These are phyloP conservation scores for Daktulosphaira vitifoliae DNA, from an alignment of 1,140 invertebrate species.

Conservation along the genomic window DNA sequence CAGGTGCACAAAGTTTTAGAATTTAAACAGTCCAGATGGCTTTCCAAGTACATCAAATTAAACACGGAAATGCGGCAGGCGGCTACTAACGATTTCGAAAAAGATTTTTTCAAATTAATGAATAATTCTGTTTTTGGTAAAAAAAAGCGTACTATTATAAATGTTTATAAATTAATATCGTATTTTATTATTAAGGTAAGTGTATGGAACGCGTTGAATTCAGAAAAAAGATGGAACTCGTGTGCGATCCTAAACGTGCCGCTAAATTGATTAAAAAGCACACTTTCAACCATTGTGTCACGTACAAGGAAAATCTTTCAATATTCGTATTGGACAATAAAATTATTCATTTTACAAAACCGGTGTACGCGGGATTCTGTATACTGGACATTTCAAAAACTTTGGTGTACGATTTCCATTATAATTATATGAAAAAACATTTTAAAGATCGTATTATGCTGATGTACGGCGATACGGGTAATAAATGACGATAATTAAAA, in stretches of 20 bases:
- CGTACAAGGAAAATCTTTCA: conserved; percentile 35
- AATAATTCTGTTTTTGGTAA: conserved; percentile 38
- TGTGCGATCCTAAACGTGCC: conserved; percentile 9
- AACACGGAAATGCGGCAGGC: conserved; percentile 37
- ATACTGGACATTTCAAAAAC: conserved; percentile 36
- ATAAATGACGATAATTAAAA: background rate
- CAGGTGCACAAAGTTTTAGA: conserved; percentile 41
- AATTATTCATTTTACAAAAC: conserved; percentile 29
- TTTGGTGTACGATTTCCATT: conserved; percentile 36
- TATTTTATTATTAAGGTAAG: background rate
- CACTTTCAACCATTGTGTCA: conserved; percentile 32
- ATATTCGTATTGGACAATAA: conserved; percentile 25
- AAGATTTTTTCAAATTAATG: conserved; percentile 43
- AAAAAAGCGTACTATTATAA: background rate
- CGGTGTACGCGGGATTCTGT: conserved; percentile 29
- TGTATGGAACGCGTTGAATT: conserved; percentile 35
- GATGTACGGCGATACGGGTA: background rate
- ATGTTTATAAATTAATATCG: no score
- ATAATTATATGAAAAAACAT: conserved; percentile 12
- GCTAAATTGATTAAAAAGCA: conserved; percentile 29
- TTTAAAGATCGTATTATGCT: conserved; percentile 8
- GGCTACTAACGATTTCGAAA: conserved; percentile 41
- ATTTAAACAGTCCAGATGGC: conserved; percentile 42
- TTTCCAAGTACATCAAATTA: conserved; percentile 40
- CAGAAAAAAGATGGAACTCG: conserved; percentile 39